Conservation (phyloP, 1,140 invertebrate genomes). For the Cotesia vestalis region DNA sequence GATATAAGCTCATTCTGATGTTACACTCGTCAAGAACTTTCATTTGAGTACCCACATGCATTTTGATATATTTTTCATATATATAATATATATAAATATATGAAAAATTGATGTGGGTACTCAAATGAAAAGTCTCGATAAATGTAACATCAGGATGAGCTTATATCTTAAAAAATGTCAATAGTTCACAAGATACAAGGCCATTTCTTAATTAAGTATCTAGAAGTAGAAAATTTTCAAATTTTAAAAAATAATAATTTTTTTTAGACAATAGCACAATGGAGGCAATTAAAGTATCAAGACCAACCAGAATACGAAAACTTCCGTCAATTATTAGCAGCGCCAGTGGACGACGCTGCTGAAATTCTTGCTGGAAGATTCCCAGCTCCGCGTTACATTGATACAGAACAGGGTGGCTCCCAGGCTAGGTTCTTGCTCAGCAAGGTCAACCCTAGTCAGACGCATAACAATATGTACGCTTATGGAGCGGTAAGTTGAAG, state of each 20-base stretch:
- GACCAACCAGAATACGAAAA: slow-evolving; percentile 97
- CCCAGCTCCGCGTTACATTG: slow-evolving; percentile 98
- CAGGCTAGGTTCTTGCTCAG: slow-evolving; percentile 97
- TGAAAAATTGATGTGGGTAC: too few relatives aligned
- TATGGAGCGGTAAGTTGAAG: slow-evolving; percentile 83
- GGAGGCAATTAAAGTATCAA: slow-evolving; percentile 94
- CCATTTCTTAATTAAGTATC: too few relatives aligned
- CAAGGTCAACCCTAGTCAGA: slow-evolving; percentile 99
- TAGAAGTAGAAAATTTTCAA: too few relatives aligned
- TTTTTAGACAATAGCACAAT: slow-evolving; percentile 90
- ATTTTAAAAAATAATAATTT: neutral
- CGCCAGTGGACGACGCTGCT: slow-evolving; percentile 96
- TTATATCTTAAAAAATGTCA: too few relatives aligned
- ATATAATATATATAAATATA: too few relatives aligned
- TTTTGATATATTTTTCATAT: too few relatives aligned
- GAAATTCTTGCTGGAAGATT: slow-evolving; percentile 95
- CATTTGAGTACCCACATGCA: too few relatives aligned
- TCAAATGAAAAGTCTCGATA: too few relatives aligned
- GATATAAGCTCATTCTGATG: too few relatives aligned
- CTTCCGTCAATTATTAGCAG: slow-evolving; percentile 94
- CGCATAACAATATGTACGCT: slow-evolving; percentile 99
- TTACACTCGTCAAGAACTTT: too few relatives aligned
- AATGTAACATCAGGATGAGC: too few relatives aligned
- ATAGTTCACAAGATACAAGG: too few relatives aligned
- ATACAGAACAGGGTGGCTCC: slow-evolving; percentile 97